A percentile compares a stretch with the other conserved stretches of the same genome.
Conservation (phyloP, 2,888 invertebrate species). For the Tiliacea citrago region DNA sequence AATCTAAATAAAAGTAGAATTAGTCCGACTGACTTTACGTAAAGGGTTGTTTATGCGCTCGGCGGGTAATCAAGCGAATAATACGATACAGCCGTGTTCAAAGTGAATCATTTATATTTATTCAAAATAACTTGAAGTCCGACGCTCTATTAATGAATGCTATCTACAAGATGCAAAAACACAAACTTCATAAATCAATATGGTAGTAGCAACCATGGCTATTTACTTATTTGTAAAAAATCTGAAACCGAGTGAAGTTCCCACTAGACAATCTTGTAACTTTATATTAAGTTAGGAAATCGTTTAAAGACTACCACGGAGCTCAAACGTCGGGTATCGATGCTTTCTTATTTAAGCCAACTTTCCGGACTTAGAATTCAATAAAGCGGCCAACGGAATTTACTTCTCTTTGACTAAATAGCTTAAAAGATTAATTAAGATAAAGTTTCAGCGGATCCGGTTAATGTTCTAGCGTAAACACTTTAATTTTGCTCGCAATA, state of each 20-base stretch:
- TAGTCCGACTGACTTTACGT: conserved; percentile 29
- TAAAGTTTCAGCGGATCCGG: conserved; percentile 81
- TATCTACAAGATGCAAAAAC: neutral
- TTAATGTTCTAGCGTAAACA: conserved; percentile 81
- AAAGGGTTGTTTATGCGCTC: conserved; percentile 36
- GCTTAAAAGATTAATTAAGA: conserved; percentile 88
- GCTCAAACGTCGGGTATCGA: conserved; percentile 84
- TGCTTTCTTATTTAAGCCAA: conserved; percentile 87
- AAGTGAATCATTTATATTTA: neutral
- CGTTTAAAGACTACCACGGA: conserved; percentile 81
- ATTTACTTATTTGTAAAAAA: conserved; percentile 55
- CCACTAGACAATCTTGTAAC: conserved; percentile 81
- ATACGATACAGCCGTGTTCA: conserved; percentile 15
- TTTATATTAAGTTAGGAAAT: conserved; percentile 85
- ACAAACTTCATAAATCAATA: neutral
- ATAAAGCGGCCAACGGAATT: conserved; percentile 87
- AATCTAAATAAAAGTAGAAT: conserved; percentile 49
- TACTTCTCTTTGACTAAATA: conserved; percentile 88
- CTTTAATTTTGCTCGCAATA: conserved; percentile 75
- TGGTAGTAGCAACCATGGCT: neutral
- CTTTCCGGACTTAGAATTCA: conserved; percentile 87
- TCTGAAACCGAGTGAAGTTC: conserved; percentile 72
- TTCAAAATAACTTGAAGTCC: neutral
- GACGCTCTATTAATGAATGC: neutral
- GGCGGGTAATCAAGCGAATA: conserved; percentile 41